Conservation (phyloP, 2,888 invertebrate genomes). For the Pheosia gnoma region DNA sequence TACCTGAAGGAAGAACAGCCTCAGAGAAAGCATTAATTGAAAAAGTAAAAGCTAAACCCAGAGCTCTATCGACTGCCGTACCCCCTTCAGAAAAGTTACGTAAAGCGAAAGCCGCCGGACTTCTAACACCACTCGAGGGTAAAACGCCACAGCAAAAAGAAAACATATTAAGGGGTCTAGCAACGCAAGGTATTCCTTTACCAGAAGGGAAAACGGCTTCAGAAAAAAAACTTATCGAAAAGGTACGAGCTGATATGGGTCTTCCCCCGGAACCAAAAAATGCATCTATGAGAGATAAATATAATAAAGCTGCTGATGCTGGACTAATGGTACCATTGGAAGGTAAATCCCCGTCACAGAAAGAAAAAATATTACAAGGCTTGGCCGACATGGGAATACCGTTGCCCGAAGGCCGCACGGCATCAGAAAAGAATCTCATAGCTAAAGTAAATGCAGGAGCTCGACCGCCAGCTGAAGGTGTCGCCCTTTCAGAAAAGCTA, state of each 20-base stretch:
- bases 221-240: constrained; percentile 33
- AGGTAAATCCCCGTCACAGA: constrained; percentile 7
- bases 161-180: constrained; percentile 33
- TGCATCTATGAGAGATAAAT: constrained; percentile 11
- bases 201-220: constrained; percentile 38
- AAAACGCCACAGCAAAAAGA: constrained; percentile 36
- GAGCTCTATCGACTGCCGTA: not conserved
- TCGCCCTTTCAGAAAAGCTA: constrained; percentile 27
- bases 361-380: constrained; percentile 11
- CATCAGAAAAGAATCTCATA: constrained; percentile 41
- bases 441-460: constrained; percentile 30
- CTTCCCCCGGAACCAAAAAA: constrained; percentile 40
- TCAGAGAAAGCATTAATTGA: constrained; percentile 38
- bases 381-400: constrained; percentile 13
- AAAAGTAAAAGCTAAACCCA: constrained; percentile 23
- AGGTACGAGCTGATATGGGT: constrained; percentile 35
- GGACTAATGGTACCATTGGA: constrained; percentile 11
- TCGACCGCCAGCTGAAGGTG: not conserved
- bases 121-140: constrained; percentile 29
- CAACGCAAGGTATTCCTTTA: constrained; percentile 32
- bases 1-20: constrained; percentile 38
- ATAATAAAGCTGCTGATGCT: constrained; percentile 13
- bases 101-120: constrained; percentile 18
- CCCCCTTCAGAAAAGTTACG: constrained; percentile 12
- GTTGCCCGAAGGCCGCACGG: constrained; percentile 23